Evolutionary conservation across 2,113 vertebrate species (phyloP).

Genomic region (Poecile atricapillus): DNA sequence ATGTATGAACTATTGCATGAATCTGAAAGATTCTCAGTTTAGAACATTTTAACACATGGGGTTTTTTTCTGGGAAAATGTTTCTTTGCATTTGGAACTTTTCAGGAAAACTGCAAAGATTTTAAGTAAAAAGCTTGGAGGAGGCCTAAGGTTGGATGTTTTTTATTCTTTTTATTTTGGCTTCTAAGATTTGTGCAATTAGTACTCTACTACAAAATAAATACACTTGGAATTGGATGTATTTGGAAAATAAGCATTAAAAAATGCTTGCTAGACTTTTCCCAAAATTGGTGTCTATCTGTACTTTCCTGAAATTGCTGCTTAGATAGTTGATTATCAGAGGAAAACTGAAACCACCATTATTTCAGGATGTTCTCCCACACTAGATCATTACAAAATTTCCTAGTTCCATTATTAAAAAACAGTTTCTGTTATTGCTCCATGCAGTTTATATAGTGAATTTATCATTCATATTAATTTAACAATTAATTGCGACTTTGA

Average conservation of each 20-base stretch:
- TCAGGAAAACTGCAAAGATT: neutral
- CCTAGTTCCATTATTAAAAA: neutral
- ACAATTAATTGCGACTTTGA: neutral
- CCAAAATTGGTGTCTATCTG: neutral
- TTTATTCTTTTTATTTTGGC: neutral
- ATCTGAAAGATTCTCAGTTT: neutral
- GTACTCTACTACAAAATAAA: neutral
- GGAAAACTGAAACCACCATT: neutral
- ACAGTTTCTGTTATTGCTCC: neutral
- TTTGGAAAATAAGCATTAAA: neutral
- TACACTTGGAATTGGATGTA: neutral
- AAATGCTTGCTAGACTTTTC: neutral
- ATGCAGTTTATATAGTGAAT: neutral
- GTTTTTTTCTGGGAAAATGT: neutral
- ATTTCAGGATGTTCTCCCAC: neutral
- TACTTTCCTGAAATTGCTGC: neutral
- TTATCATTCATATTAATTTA: neutral
- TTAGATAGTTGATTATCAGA: neutral
- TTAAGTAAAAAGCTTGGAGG: neutral
- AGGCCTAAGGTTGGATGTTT: neutral
- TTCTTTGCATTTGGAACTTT: neutral
- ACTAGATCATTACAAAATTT: neutral
- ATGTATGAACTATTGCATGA: neutral
- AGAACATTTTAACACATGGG: neutral
- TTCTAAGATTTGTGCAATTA: neutral